Evolutionary conservation across 2,888 invertebrate species (phyloP).

Genomic region (Erebia ligea): DNA sequence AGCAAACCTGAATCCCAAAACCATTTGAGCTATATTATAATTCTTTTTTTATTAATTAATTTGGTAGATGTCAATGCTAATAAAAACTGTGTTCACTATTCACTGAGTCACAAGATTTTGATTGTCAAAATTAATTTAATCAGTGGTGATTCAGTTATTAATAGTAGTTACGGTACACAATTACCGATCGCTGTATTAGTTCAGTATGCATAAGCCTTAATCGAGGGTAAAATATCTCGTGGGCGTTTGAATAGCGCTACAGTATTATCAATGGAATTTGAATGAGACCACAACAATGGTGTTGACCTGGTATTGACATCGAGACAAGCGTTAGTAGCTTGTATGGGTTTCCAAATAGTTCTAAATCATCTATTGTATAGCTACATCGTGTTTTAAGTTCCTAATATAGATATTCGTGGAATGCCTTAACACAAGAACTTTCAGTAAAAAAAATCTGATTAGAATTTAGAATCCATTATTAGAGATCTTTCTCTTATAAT

Average conservation of each 20-base stretch:
- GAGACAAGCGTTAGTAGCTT: conserved; percentile 35
- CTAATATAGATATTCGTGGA: background rate
- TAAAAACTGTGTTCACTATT: background rate
- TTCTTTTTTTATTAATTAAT: too few relatives aligned
- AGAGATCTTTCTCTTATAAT: too few relatives aligned
- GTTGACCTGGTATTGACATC: conserved; percentile 36
- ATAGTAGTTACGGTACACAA: background rate
- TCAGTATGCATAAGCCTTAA: conserved; percentile 17
- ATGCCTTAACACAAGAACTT: too few relatives aligned
- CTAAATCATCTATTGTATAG: conserved; percentile 27
- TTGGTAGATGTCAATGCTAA: too few relatives aligned
- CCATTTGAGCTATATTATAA: too few relatives aligned
- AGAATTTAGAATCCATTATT: too few relatives aligned
- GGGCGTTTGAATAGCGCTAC: conserved; percentile 47
- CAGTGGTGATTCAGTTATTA: conserved; percentile 10
- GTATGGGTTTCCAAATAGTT: conserved; percentile 32
- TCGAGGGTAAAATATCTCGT: conserved; percentile 40
- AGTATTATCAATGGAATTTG: conserved; percentile 47
- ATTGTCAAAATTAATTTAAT: background rate
- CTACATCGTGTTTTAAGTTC: conserved; percentile 5
- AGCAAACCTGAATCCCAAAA: too few relatives aligned
- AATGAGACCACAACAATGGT: conserved; percentile 42
- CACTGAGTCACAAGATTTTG: background rate
- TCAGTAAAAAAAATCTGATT: too few relatives aligned
- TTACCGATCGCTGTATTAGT: background rate